Conservation (phyloP, 2,888 invertebrate species). For the Hydrotaea cyrtoneurina region DNA sequence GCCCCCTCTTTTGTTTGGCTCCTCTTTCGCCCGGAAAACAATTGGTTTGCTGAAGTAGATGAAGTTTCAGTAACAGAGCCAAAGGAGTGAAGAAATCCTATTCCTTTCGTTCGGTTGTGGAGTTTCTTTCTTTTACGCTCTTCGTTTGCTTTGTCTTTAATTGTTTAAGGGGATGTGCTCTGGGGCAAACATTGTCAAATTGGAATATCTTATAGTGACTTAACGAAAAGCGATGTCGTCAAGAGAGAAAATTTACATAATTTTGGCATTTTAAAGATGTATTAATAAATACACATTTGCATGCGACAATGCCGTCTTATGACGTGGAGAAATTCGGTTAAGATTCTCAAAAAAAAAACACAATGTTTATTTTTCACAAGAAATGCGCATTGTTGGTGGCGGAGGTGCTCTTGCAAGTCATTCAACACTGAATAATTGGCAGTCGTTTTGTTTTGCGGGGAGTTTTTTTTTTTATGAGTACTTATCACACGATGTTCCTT, state of each 20-base stretch:
- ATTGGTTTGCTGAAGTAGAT: not conserved
- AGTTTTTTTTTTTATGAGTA: not conserved
- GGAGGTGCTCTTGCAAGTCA: not conserved
- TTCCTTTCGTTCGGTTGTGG: not conserved
- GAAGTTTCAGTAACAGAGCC: too few species aligned
- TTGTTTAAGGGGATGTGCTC: not conserved
- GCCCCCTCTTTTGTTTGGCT: not conserved
- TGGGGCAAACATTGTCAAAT: slow-evolving; percentile 15
- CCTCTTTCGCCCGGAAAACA: not conserved
- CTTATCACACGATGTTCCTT: not conserved
- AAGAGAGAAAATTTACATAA: slow-evolving; percentile 27
- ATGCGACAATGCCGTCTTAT: not conserved
- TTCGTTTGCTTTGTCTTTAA: not conserved
- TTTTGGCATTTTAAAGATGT: slow-evolving; percentile 14
- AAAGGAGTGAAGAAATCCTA: too few species aligned
- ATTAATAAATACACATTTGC: slow-evolving; percentile 11
- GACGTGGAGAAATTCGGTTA: not conserved
- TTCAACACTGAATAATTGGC: slow-evolving; percentile 1
- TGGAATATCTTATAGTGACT: slow-evolving; percentile 8
- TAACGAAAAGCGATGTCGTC: not conserved
- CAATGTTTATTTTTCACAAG: slow-evolving; percentile 11
- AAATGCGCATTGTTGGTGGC: not conserved
- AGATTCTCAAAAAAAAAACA: slow-evolving; percentile 4
- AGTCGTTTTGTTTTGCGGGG: not conserved
- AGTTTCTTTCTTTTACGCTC: not conserved